Evolutionary conservation across 2,797 vertebrate genomes (phyloP), one percentile per base, ranked within the genome.

Genomic region (Alectoris magna): DNA sequence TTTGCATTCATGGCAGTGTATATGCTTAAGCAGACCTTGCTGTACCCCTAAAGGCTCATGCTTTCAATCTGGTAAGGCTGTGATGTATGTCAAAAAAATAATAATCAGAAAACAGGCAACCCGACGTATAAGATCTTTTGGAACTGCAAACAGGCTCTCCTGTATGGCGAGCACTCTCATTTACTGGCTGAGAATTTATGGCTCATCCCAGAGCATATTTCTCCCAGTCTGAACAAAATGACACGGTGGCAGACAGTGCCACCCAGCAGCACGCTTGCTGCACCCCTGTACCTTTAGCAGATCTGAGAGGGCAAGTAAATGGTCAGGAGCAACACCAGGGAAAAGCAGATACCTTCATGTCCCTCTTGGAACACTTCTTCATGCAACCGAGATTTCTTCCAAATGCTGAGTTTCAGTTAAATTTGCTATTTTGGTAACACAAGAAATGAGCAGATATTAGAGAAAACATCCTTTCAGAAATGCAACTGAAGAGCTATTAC

Each of bases 291-390:
- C 58, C 74, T 92, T 48, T 72, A 88, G 63, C 41, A 90, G 74
- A 87, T 60, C 63, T 34, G 64, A 84, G 59, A 84, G 84, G 63
- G 67, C 58, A 84, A 75, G 48, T 43, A 88, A 95, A 87, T 3
- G 3, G 48, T 80, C 58, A 74, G 72, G 70, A 92, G 55, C 67
- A 84, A 22, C 67, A 58, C 21, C 39, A 73, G 80, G 74, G 36
- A 85, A 87, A 46, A 63, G 43, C 4, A 14, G 68, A 70, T n/a
- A 86, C 55, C 9, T 43, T 49, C 21, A 73, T 38, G 44, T 24
- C 16, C 56, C 6, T 5, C 55, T 38, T 55, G 14, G 76, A 87
- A 77, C 58, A 85, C 72, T 6, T 22, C n/a, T 14, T 53, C 1
- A 34, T 84, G 31, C 23, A 76, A 51, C 19, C 76, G 75, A 88